Percentiles rank a stretch among this genome's conserved stretches.
Conservation (phyloP, 1,140 invertebrate species). For the Microplitis mediator region DNA sequence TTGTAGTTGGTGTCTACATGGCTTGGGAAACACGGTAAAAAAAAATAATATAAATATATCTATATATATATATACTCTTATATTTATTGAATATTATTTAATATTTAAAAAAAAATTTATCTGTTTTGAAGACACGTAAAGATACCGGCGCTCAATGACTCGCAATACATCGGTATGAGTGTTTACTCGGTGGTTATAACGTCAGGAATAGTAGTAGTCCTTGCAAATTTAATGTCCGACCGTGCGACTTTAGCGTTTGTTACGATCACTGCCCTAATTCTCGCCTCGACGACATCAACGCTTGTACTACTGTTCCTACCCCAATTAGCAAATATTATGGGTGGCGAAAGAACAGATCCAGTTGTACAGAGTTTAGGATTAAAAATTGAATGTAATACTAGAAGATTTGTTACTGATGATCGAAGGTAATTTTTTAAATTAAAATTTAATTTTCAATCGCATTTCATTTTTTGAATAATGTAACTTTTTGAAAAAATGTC, state of each 20-base stretch:
- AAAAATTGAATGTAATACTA: constrained; percentile 85
- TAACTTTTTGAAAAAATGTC: too few species aligned
- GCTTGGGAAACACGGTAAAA: constrained; percentile 90
- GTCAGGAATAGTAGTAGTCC: constrained; percentile 81
- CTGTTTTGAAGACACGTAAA: constrained; percentile 77
- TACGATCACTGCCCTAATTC: constrained; percentile 80
- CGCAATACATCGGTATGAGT: constrained; percentile 93
- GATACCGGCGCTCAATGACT: constrained; percentile 96
- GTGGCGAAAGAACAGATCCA: constrained; percentile 74
- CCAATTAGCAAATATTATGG: constrained; percentile 73
- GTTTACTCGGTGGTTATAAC: constrained; percentile 92
- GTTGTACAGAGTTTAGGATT: constrained; percentile 87
- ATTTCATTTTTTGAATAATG: too few species aligned
- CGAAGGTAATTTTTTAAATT: constrained; percentile 56
- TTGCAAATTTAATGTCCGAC: constrained; percentile 85
- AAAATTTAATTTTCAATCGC: too few species aligned
- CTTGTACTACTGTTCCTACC: constrained; percentile 86
- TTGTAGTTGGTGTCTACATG: constrained; percentile 92
- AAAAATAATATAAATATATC: not conserved
- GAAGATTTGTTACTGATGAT: constrained; percentile 75
- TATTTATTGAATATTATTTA: too few species aligned
- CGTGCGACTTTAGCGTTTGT: constrained; percentile 83
- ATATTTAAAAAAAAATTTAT: not conserved
- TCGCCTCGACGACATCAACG: constrained; percentile 85
- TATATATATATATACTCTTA: too few species aligned